A percentile compares a stretch with the other conserved stretches of the same genome.
Evolutionary conservation across 2,113 vertebrate genomes (phyloP).

Genomic region (Lontra canadensis): DNA sequence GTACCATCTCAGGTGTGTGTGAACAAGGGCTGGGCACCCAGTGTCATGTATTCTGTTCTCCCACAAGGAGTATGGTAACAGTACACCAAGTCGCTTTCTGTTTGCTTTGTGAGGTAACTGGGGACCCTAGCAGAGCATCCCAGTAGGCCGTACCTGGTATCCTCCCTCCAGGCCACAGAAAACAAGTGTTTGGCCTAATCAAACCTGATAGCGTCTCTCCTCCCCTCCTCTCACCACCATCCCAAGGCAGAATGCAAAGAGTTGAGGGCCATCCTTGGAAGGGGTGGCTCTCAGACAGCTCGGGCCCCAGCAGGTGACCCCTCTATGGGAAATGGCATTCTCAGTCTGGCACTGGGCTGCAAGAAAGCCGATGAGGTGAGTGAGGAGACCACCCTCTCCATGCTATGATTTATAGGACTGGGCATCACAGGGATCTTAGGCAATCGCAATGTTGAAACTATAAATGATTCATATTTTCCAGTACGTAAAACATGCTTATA

Average conservation of each 20-base stretch:
- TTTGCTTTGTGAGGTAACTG: not conserved
- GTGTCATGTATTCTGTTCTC: not conserved
- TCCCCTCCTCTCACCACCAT: not conserved
- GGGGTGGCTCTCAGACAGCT: not conserved
- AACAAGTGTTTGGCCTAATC: not conserved
- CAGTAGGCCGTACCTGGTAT: not conserved
- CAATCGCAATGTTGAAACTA: constrained; percentile 55
- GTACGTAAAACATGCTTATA: constrained; percentile 75
- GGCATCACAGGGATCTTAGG: constrained; percentile 52
- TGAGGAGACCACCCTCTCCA: constrained; percentile 59
- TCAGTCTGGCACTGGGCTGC: constrained; percentile 38
- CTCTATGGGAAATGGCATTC: constrained; percentile 37
- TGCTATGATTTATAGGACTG: constrained; percentile 66
- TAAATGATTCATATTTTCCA: constrained; percentile 69
- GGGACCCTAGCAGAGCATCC: not conserved
- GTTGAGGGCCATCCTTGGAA: not conserved
- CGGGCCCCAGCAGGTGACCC: not conserved
- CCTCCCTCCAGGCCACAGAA: not conserved
- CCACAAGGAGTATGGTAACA: not conserved
- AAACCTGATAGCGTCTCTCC: not conserved
- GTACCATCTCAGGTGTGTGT: not conserved
- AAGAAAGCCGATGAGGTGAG: constrained; percentile 62
- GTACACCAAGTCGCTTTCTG: not conserved
- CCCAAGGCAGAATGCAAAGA: not conserved
- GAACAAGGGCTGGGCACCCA: not conserved